These are phyloP conservation scores for Pseudochirops corinnae DNA, from an alignment of 2,797 vertebrate genomes.

Conservation along the genomic window DNA sequence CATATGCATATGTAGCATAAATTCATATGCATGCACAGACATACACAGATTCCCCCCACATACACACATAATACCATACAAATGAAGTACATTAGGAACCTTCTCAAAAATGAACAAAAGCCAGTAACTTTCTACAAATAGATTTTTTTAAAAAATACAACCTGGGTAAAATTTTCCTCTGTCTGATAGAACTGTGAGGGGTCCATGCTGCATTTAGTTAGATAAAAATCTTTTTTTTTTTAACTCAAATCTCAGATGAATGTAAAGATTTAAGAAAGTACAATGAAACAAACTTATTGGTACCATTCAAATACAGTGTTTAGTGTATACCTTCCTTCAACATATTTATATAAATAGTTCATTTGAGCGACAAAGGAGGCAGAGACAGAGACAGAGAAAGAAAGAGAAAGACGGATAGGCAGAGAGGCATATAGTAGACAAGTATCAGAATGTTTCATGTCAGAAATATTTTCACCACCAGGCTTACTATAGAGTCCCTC, in stretches of 20 bases:
- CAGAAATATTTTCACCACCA: slow-evolving; percentile 1
- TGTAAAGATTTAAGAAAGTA: not conserved
- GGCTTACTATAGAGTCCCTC: not conserved
- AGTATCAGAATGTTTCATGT: slow-evolving; percentile 1
- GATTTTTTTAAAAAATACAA: slow-evolving; percentile 18
- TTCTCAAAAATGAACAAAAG: slow-evolving; percentile 3
- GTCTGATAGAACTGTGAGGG: not conserved
- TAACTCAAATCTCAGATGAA: not conserved
- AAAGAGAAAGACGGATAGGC: not conserved
- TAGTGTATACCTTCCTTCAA: slow-evolving; percentile 14
- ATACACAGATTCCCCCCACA: not conserved
- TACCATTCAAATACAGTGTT: not conserved
- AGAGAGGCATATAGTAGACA: not conserved
- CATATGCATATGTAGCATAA: not conserved
- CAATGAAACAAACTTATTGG: not conserved
- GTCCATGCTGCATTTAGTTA: not conserved
- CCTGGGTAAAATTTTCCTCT: not conserved
- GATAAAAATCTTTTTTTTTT: not conserved
- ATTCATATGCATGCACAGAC: not conserved
- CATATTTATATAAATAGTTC: not conserved
- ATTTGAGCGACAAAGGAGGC: not conserved
- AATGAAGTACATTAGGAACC: not conserved
- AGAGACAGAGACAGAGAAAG: not conserved
- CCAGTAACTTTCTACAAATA: slow-evolving; percentile 6
- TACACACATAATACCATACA: not conserved